Base-by-base conservation (phyloP, 2,113 vertebrate genomes). In the Myotis yumanensis region DNA sequence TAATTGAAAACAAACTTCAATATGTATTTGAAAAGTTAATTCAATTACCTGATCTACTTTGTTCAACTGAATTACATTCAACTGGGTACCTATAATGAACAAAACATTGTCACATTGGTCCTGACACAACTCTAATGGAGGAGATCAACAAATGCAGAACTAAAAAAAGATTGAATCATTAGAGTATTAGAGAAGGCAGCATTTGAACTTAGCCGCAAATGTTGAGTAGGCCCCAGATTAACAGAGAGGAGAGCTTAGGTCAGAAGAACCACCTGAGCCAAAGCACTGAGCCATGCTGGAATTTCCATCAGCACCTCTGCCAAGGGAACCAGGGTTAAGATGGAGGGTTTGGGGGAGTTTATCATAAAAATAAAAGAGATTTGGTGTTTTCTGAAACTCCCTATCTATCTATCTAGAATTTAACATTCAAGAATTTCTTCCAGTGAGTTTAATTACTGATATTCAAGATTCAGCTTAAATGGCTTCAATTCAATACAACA, bases 1-100 rank as follows among this genome's bases (percentile, higher is more conserved):
- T 76, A 72, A 77, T 76, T 46, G 43, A 90, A 87, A 89, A 93
- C 51, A 79, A 87, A 85, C 30, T 82, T 75, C 71, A 30, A 9
- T 28, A 57, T 32, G 7, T 18, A 80, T 43, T 37, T 85, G 79
- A 51, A 86, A 87, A 81, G 12, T 28, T 87, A 30, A 92, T 43
- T 93, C 37, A 79, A 92, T 88, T 28, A 59, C 12, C 35, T 75
- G 15, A 73, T 54, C 68, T 43, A 86, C 35, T 69, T 71, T 72
- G 32, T 73, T 57, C 35, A 57, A 68, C 1, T 20, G 22, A 93
- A 83, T 52, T 81, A 80, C 12, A 54, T 68, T 59, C 22, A 75
- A 82, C 0, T 37, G 16, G 40, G 16, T 54, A 72, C 46, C 66
- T 77, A 77, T 4, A 82, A 35, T 9, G 8, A 18, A 64, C 7